Percentiles rank a stretch among this genome's conserved stretches.
These are phyloP conservation scores for Platysteira castanea DNA, from an alignment of 2,113 vertebrate species.

Conservation along the genomic window DNA sequence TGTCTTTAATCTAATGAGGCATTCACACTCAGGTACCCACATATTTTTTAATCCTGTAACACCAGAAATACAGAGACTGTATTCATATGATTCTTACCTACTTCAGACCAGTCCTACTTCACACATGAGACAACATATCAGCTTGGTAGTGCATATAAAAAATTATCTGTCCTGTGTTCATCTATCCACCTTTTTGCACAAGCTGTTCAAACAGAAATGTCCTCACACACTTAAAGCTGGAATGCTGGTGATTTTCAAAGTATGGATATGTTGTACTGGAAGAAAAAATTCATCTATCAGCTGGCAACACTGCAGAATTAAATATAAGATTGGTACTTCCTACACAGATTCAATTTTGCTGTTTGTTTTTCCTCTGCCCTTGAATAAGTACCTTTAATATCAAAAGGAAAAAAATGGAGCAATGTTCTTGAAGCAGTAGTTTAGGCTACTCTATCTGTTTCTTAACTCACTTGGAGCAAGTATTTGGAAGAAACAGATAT, in stretches of 20 bases:
- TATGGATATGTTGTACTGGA: neutral
- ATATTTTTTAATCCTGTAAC: neutral
- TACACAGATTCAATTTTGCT: neutral
- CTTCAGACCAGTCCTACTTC: neutral
- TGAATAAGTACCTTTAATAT: neutral
- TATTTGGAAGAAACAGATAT: neutral
- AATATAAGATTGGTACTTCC: neutral
- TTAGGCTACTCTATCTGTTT: neutral
- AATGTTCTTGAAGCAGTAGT: neutral
- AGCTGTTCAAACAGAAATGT: neutral
- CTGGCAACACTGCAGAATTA: neutral
- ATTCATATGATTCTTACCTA: constrained; percentile 1
- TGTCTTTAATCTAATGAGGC: constrained; percentile 18
- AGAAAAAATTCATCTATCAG: neutral
- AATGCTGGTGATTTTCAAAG: neutral
- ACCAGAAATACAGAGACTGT: neutral
- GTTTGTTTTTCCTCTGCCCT: neutral
- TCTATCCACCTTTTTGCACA: neutral
- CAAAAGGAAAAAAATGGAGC: neutral
- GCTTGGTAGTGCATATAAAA: neutral
- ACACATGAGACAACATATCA: neutral
- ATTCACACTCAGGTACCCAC: neutral
- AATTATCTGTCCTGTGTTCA: neutral
- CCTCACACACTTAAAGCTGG: neutral
- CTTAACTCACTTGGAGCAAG: neutral